phyloP scores from a whole-genome alignment of 2,113 vertebrate species.

The Tragelaphus scriptus region DNA sequence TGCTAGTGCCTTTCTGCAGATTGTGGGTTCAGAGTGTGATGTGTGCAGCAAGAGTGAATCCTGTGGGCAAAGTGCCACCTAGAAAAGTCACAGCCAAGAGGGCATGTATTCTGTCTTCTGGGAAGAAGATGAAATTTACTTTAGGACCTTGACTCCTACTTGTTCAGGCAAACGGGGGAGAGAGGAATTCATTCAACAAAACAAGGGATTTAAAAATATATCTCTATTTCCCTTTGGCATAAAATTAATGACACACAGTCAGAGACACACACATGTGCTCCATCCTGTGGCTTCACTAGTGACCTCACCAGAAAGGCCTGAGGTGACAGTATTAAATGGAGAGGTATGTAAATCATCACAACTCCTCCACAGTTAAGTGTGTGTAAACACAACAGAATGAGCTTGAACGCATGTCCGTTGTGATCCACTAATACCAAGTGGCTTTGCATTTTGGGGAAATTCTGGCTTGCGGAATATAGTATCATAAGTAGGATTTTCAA shows the following conservation, averaged over 20 bases:
- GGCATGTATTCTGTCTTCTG: not conserved
- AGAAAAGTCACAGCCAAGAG: not conserved
- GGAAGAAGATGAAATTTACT: not conserved
- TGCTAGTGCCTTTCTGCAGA: not conserved
- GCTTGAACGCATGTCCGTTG: not conserved
- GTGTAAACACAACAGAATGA: not conserved
- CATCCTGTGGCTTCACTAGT: not conserved
- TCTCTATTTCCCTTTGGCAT: not conserved
- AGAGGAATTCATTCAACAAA: not conserved
- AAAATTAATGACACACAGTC: not conserved
- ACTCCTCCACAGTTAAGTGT: not conserved
- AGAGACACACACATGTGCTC: not conserved
- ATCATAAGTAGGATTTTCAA: not conserved
- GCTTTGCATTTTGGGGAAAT: not conserved
- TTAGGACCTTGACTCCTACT: not conserved
- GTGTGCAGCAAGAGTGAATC: not conserved
- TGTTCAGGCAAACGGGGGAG: not conserved
- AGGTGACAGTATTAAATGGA: not conserved
- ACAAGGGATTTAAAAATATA: not conserved
- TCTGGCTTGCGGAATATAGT: not conserved
- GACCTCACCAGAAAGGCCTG: not conserved
- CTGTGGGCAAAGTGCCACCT: not conserved
- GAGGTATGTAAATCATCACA: not conserved
- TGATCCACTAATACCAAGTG: not conserved
- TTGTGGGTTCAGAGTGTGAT: not conserved